phyloP scores from a whole-genome alignment of 2,113 vertebrate species.

The Sinocyclocheilus grahami region DNA sequence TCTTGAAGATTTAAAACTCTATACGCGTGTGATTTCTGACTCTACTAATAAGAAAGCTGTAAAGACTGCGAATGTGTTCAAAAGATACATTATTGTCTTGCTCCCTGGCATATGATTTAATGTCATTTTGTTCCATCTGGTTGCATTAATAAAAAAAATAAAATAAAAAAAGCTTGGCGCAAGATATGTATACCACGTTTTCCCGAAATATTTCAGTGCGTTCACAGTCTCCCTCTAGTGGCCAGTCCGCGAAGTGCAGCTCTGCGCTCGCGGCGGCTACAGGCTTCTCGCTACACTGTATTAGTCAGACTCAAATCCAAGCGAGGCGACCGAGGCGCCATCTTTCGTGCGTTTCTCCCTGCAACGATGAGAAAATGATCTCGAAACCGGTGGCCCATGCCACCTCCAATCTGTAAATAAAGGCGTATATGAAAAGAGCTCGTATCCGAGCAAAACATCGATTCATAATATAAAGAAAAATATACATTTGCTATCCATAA shows the following conservation, averaged over 20 bases:
- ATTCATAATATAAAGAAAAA: conserved; percentile 55
- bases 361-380: conserved; percentile 75
- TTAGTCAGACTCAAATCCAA: conserved; percentile 87
- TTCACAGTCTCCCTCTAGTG: conserved; percentile 55
- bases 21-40: no score
- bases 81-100: no score
- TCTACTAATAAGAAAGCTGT: no score
- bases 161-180: no score
- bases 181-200: neutral
- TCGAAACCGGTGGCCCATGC: conserved; percentile 59
- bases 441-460: conserved; percentile 37
- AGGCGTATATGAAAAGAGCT: conserved; percentile 61
- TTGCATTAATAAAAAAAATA: no score
- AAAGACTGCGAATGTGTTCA: no score
- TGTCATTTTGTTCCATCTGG: no score
- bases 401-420: conserved; percentile 50
- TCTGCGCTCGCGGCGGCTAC: conserved; percentile 70
- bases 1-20: no score
- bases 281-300: conserved; percentile 70
- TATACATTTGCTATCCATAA: conserved; percentile 66
- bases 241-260: neutral
- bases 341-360: conserved; percentile 89
- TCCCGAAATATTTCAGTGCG: neutral
- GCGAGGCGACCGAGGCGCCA: conserved; percentile 90
- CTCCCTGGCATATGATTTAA: no score